Conservation (phyloP, 1,140 invertebrate genomes). For the Ooceraea biroi region DNA sequence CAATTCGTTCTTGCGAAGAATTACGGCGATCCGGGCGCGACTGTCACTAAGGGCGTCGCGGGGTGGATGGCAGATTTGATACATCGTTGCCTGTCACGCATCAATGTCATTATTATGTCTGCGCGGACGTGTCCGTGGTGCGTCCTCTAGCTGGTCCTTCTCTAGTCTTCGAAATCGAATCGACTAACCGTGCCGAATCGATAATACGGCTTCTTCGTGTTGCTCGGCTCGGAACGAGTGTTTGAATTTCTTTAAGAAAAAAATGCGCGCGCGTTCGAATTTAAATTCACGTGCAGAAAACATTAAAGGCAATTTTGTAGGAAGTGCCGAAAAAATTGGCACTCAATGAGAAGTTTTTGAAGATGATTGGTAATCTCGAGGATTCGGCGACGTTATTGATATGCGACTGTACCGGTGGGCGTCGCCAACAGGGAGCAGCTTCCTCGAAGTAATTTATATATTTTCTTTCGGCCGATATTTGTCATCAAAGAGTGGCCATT, state of each 20-base stretch:
- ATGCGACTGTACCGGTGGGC: constrained; percentile 61
- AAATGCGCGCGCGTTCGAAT: not conserved
- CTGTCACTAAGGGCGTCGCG: constrained; percentile 43
- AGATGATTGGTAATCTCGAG: constrained; percentile 14
- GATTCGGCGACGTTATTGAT: constrained; percentile 45
- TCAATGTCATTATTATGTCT: constrained; percentile 68
- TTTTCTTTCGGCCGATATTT: constrained; percentile 85
- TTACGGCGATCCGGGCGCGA: constrained; percentile 67
- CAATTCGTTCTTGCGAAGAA: constrained; percentile 73
- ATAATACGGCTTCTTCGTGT: not conserved
- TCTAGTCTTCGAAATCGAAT: not conserved
- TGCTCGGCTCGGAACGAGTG: not conserved
- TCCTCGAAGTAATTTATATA: constrained; percentile 85
- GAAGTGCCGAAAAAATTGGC: not conserved
- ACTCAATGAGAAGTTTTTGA: not conserved
- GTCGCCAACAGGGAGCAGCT: constrained; percentile 77
- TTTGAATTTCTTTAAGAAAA: not conserved
- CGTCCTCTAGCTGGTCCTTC: not conserved
- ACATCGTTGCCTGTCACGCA: constrained; percentile 61
- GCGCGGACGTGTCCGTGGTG: not conserved
- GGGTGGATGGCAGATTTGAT: constrained; percentile 58
- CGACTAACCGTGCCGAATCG: not conserved
- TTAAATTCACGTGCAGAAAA: too few species aligned
- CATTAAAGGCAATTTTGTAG: not conserved
- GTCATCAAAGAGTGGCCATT: constrained; percentile 87